Conservation (phyloP, 2,113 vertebrate species). For the Loxodonta africana region DNA sequence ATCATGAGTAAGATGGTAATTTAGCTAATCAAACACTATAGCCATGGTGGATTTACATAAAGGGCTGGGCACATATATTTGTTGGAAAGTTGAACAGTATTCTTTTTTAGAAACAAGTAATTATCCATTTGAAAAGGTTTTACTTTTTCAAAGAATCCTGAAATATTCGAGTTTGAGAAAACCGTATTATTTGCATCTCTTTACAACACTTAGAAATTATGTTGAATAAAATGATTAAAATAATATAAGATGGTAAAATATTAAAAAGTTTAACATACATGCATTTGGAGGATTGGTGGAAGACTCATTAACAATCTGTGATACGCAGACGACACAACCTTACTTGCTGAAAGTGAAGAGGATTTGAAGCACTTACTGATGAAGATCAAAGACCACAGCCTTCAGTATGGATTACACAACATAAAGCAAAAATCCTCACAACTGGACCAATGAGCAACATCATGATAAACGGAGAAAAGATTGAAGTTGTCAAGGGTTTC, state of each 20-base stretch:
- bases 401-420: no score
- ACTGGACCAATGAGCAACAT: no score
- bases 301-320: no score
- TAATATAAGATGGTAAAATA: neutral
- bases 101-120: conserved; percentile 20
- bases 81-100: neutral
- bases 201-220: neutral
- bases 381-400: no score
- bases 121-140: neutral
- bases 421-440: no score
- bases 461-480: no score
- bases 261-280: neutral
- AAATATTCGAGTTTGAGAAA: neutral
- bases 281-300: no score
- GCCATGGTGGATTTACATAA: neutral
- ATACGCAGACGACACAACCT: no score
- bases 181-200: neutral
- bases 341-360: no score
- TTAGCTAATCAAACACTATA: conserved; percentile 14
- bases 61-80: neutral
- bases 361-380: no score
- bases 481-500: no score
- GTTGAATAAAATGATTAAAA: conserved; percentile 36
- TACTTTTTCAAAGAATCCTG: neutral
- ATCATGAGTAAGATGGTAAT: neutral